Percentiles rank a stretch among this genome's conserved stretches.
Evolutionary conservation across 2,797 vertebrate genomes (phyloP).

Genomic region (Delichon dasypus): DNA sequence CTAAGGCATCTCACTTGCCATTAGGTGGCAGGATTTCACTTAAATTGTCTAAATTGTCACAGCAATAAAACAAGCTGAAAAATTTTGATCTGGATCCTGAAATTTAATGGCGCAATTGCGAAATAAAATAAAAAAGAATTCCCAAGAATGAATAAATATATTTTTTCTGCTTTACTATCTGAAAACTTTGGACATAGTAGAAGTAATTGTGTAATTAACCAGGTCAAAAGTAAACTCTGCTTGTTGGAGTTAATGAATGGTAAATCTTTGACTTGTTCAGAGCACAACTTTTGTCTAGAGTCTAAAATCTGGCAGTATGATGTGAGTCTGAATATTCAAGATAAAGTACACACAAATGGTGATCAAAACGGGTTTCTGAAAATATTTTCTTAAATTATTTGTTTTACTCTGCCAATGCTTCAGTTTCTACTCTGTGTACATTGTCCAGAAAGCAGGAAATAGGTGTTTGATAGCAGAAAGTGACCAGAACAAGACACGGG

Average conservation of each 20-base stretch:
- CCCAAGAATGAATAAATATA: fast-evolving
- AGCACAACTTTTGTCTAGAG: neutral
- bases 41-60: neutral
- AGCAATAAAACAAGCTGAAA: neutral
- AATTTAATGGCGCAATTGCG: neutral
- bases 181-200: neutral
- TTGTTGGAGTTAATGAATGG: neutral
- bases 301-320: neutral
- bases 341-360: neutral
- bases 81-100: neutral
- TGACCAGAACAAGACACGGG: neutral
- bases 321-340: neutral
- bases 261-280: neutral
- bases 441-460: neutral
- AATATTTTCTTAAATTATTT: neutral
- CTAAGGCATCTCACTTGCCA: neutral
- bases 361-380: neutral
- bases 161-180: neutral
- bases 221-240: neutral
- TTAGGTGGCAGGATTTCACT: constrained; percentile 24
- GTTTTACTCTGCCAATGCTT: neutral
- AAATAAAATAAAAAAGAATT: neutral
- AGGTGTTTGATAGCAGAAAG: neutral
- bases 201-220: neutral
- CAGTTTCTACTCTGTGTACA: too few species aligned